Evolutionary conservation across 1,140 invertebrate species (phyloP).

Genomic region (Lordiphosa stackelbergi): DNA sequence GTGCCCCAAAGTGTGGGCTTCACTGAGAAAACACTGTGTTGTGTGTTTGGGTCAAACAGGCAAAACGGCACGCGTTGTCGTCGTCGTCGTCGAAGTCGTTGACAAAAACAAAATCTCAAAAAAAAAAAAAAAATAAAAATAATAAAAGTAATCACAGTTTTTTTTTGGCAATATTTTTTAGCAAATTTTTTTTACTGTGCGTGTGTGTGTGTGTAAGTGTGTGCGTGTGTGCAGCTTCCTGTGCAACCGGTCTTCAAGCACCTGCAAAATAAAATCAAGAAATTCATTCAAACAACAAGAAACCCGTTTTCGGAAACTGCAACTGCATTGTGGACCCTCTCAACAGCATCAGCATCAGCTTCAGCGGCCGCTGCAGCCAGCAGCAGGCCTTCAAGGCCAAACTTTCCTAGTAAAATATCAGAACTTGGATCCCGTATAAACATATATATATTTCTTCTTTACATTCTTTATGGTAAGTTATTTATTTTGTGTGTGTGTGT

Average conservation of each 20-base stretch:
- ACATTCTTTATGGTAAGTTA: constrained; percentile 52
- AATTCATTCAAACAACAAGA: constrained; percentile 9
- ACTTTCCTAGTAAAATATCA: background rate
- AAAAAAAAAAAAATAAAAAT: constrained; percentile 22
- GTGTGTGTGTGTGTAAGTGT: constrained; percentile 21
- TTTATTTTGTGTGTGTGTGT: constrained; percentile 18
- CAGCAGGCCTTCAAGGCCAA: constrained; percentile 1
- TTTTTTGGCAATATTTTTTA: constrained; percentile 21
- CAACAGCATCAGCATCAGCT: background rate
- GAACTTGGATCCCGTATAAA: too few species aligned
- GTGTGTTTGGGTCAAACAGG: too few species aligned
- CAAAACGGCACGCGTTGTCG: too few species aligned
- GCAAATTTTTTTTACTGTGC: constrained; percentile 22
- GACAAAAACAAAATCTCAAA: constrained; percentile 5
- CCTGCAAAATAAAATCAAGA: constrained; percentile 38
- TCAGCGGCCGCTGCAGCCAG: background rate
- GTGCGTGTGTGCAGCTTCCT: constrained; percentile 33
- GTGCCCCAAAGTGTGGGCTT: background rate
- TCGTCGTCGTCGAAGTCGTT: too few species aligned
- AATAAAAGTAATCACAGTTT: background rate
- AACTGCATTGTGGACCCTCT: background rate
- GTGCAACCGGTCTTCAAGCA: constrained; percentile 63
- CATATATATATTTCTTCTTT: too few species aligned
- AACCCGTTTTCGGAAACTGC: constrained; percentile 21
- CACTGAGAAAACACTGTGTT: constrained; percentile 6